Conservation (phyloP, 2,888 invertebrate species). For the Epinotia demarniana region DNA sequence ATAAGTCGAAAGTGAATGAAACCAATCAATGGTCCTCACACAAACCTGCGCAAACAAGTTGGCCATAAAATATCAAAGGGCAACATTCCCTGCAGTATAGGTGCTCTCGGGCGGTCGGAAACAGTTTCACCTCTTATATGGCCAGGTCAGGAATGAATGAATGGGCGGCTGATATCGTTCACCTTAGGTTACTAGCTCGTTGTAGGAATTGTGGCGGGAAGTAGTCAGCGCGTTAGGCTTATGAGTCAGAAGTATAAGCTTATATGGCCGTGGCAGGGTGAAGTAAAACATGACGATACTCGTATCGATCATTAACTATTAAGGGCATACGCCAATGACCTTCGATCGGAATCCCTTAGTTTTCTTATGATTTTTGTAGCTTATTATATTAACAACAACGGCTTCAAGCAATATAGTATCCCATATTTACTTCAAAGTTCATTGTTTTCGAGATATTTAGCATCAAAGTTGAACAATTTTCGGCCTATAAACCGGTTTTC, state of each 20-base stretch:
- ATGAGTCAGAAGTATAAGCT: slow-evolving; percentile 16
- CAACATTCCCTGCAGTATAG: slow-evolving; percentile 30
- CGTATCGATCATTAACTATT: background rate
- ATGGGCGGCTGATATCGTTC: slow-evolving; percentile 32
- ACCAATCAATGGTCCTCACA: slow-evolving; percentile 26
- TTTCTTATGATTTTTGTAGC: no score
- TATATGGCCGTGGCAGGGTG: background rate
- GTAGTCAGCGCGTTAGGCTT: background rate
- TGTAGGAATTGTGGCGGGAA: background rate
- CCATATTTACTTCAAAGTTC: no score
- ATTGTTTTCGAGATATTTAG: no score
- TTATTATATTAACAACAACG: no score
- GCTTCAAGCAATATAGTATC: no score
- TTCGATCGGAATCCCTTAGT: no score
- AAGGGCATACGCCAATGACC: no score
- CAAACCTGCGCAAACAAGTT: slow-evolving; percentile 15
- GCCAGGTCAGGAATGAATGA: slow-evolving; percentile 40
- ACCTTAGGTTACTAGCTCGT: slow-evolving; percentile 16
- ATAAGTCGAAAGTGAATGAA: slow-evolving; percentile 39
- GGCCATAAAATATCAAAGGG: slow-evolving; percentile 36
- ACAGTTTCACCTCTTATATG: slow-evolving; percentile 44
- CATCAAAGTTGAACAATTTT: no score
- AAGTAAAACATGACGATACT: background rate
- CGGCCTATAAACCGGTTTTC: no score
- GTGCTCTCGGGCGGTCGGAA: slow-evolving; percentile 30